These are phyloP conservation scores for Varecia variegata DNA, from an alignment of 2,797 vertebrate genomes.

Conservation along the genomic window DNA sequence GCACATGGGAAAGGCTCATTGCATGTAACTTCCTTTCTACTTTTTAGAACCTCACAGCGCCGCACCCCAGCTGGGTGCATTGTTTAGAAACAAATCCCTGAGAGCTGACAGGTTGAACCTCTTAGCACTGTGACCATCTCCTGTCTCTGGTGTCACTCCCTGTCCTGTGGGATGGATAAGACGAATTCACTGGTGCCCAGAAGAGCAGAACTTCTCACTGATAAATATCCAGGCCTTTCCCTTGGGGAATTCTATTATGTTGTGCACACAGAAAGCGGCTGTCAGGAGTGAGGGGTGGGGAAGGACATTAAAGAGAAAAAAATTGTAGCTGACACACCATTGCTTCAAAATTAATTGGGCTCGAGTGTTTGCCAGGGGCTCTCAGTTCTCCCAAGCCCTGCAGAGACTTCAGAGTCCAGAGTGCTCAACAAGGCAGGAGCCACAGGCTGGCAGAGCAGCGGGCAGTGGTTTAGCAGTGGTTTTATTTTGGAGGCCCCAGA, in stretches of 20 bases:
- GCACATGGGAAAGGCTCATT: too few relatives aligned
- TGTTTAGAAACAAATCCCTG: neutral
- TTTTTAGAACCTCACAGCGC: neutral
- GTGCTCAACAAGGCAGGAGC: conserved; percentile 46
- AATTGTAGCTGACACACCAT: neutral
- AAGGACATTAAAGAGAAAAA: neutral
- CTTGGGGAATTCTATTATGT: neutral
- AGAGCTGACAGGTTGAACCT: neutral
- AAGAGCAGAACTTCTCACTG: neutral
- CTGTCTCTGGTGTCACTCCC: neutral
- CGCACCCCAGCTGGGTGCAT: too few relatives aligned
- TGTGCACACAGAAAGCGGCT: neutral
- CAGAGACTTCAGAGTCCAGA: conserved; percentile 64
- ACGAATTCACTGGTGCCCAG: neutral
- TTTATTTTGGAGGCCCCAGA: conserved; percentile 74
- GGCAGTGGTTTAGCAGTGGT: conserved; percentile 73
- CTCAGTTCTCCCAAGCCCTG: conserved; percentile 41
- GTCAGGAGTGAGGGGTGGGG: neutral
- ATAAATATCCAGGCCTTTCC: neutral
- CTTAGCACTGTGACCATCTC: neutral
- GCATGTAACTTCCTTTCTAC: neutral
- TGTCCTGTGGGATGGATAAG: neutral
- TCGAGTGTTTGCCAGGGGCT: conserved; percentile 30
- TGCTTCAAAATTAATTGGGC: neutral
- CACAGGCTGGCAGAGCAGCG: conserved; percentile 45